Evolutionary conservation across 2,888 invertebrate genomes (phyloP), one percentile per base, ranked within the genome.

Genomic region (Epistrophella euchroma): DNA sequence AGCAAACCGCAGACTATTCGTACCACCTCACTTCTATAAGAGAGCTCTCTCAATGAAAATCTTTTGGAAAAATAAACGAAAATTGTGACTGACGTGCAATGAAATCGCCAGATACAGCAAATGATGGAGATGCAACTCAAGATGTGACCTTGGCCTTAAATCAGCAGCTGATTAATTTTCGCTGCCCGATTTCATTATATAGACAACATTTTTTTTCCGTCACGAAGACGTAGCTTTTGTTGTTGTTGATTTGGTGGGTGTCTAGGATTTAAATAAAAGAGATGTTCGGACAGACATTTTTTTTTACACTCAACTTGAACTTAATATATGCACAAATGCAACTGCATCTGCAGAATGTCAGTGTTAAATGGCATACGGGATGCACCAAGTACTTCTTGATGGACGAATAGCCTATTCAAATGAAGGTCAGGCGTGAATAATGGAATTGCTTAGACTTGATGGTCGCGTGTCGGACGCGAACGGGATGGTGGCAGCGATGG

Each of bases 61-160:
- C n/a, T 55, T 66, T 78, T 78, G 71, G 71, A 72, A 62, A 78
- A 56, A 78, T 78, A 78, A 72, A 72, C 56, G 64, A 78, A 78
- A 68, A 62, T 73, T 55, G n/a, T 32, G 60, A 83, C 40, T 58
- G 70, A 60, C 66, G 47, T 45, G 15, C 62, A 71, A 64, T 40
- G 70, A 22, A 56, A 43, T n/a, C 22, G 40, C 22, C 68, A 70
- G 52, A 40, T 4, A 43, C 17, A 45, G 10, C 25, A 56, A 10
- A 11, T 11, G 10, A 45, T 43, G 43, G 40, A 60, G 60, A 52
- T 56, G 68, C 47, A 47, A 19, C 13, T 71, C 13, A 43, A 71
- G 25, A 52, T 19, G n/a, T 15, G 19, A 73, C 79, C 79, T 79
- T 79, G 79, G 66, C 66, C 37, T 45, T 79, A 58, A 35, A 66